phyloP scores from a whole-genome alignment of 1,140 invertebrate genomes.

The Drosophila lini region DNA sequence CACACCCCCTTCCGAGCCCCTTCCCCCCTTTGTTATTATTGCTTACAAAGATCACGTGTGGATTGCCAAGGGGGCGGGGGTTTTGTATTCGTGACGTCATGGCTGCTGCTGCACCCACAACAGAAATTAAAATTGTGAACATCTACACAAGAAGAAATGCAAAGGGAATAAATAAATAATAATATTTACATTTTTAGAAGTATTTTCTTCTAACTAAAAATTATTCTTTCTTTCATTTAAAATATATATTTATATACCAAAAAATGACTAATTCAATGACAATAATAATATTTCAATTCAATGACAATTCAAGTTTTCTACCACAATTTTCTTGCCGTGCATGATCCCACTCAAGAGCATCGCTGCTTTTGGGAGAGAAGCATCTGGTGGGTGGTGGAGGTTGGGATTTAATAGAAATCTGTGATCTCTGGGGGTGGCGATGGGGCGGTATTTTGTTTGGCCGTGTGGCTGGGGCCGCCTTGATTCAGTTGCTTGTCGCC shows the following conservation, averaged over 20 bases:
- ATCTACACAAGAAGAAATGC: not conserved
- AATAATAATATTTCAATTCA: too few species aligned
- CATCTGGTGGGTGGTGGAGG: conserved; percentile 24
- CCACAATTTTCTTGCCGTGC: not conserved
- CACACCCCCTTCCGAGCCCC: conserved; percentile 1
- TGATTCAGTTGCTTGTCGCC: conserved; percentile 53
- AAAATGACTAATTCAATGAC: not conserved
- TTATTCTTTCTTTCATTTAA: accelerated
- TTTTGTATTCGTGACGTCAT: conserved; percentile 25
- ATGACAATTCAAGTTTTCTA: not conserved
- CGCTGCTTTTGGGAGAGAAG: conserved; percentile 12
- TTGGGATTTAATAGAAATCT: conserved; percentile 8
- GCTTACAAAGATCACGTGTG: conserved; percentile 36
- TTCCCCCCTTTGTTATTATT: not conserved
- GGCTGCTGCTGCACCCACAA: conserved; percentile 38
- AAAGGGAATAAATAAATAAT: not conserved
- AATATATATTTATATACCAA: not conserved
- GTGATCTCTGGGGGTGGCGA: conserved; percentile 5
- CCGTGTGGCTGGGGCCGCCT: conserved; percentile 37
- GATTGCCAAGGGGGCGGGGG: not conserved
- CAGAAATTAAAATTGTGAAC: conserved; percentile 14
- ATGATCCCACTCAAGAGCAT: conserved; percentile 41
- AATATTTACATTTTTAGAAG: too few species aligned
- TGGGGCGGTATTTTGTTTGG: conserved; percentile 40
- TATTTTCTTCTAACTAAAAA: not conserved